These are phyloP conservation scores for Napeogenes inachia DNA, from an alignment of 2,888 invertebrate genomes.

Conservation along the genomic window DNA sequence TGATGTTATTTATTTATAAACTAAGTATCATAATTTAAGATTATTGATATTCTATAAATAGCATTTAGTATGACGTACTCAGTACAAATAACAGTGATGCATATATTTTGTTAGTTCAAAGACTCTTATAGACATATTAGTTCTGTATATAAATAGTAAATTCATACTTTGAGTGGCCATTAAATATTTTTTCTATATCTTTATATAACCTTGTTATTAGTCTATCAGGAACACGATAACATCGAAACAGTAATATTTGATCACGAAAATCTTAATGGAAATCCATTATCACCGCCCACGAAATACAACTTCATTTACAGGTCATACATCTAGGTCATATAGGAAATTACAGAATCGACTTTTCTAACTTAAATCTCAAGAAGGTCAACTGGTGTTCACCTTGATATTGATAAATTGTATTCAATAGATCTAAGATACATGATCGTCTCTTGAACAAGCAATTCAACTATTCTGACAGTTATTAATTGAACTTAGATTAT, in stretches of 20 bases:
- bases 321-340: constrained; percentile 31
- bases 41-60: no score
- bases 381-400: constrained; percentile 49
- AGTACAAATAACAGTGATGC: no score
- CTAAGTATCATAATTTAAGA: no score
- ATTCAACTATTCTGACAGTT: constrained; percentile 47
- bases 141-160: no score
- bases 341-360: constrained; percentile 7
- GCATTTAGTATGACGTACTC: no score
- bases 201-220: no score
- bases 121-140: no score
- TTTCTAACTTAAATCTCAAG: constrained; percentile 41
- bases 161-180: no score
- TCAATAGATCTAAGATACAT: constrained; percentile 45
- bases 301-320: constrained; percentile 27
- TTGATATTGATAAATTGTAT: constrained; percentile 62
- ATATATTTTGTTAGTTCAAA: no score
- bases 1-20: no score
- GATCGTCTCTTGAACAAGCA: constrained; percentile 40
- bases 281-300: constrained; percentile 54
- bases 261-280: constrained; percentile 43
- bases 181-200: no score
- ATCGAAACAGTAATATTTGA: constrained; percentile 23
- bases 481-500: constrained; percentile 44
- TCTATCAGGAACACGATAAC: constrained; percentile 20